Evolutionary conservation across 2,888 invertebrate genomes (phyloP), one percentile per base, ranked within the genome.

Genomic region (Sinotaia quadrata): DNA sequence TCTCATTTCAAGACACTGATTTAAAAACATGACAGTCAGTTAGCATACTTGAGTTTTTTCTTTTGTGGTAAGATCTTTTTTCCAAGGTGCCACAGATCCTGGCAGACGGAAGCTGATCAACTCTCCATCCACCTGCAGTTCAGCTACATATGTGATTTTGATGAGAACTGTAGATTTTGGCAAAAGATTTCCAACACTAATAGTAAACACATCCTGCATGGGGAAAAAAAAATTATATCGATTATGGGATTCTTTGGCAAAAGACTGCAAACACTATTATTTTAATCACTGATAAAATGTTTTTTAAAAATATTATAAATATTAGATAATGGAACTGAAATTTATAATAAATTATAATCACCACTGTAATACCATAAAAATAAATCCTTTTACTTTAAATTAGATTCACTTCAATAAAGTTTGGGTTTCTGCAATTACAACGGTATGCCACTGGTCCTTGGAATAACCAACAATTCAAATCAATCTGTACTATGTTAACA

Each of bases 101-200:
- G 89, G 88, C 31, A 89, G 67, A 33, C 74, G 58, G 73, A 89
- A 89, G 57, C 73, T 75, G 68, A 89, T 85, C 37, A 81, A 69
- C 54, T 86, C 88, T 5, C 81, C 87, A 60, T 88, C 87, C 24
- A 87, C 83, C 68, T 82, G 80, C 54, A 89, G 76, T 70, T 89
- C 89, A 15, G 87, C 81, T 37, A 89, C 87, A 71, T 89, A 89
- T 4, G 87, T 88, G 60, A 89, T 88, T 78, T 89, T 89, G 65
- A 89, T 87, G 2, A 89, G 71, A 3, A 87, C 88, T 29, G 73
- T 72, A n/a, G 85, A 81, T 8, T 78, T 67, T 3, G 88, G 80
- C 2, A 88, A 88, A 10, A 89, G 76, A 75, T 89, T 89, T 15
- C 89, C 89, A 31, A 89, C 86, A 76, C 85, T 88, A 27, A 89